Conservation (phyloP, 2,888 invertebrate species). For the Augiades crinisus region DNA sequence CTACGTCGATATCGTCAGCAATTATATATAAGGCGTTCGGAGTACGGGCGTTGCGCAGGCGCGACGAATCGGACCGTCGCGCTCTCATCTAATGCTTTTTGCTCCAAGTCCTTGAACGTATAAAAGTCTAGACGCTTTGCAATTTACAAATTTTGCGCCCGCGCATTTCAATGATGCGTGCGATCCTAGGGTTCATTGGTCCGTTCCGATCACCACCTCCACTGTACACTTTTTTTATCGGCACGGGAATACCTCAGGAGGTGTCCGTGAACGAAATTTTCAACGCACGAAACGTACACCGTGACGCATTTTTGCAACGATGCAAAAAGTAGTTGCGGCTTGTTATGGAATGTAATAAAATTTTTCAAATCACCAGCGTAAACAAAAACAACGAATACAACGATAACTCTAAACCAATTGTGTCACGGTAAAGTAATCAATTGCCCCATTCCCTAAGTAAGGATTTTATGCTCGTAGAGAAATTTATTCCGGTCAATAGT, state of each 20-base stretch:
- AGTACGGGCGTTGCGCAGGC: constrained; percentile 47
- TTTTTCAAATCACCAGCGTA: constrained; percentile 41
- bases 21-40: constrained; percentile 42
- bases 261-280: constrained; percentile 67
- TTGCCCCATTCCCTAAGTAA: constrained; percentile 40
- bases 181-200: constrained; percentile 68
- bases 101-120: constrained; percentile 58
- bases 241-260: constrained; percentile 47
- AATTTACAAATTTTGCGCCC: constrained; percentile 72
- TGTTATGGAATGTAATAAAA: constrained; percentile 55
- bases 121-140: constrained; percentile 70
- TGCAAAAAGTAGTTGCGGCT: constrained; percentile 59
- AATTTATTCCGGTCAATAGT: constrained; percentile 37
- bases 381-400: constrained; percentile 36
- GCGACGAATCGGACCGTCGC: constrained; percentile 53
- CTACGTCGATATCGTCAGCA: constrained; percentile 48
- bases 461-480: constrained; percentile 35
- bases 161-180: constrained; percentile 73
- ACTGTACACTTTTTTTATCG: constrained; percentile 48
- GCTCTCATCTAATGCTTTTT: constrained; percentile 51
- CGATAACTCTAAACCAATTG: constrained; percentile 46
- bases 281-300: constrained; percentile 61
- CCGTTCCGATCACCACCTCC: constrained; percentile 51
- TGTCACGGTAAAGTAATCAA: constrained; percentile 52
- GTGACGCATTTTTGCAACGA: constrained; percentile 64